A percentile compares a stretch with the other conserved stretches of the same genome.
These are phyloP conservation scores for Herpailurus yagouaroundi DNA, from an alignment of 2,113 vertebrate genomes.

Conservation along the genomic window DNA sequence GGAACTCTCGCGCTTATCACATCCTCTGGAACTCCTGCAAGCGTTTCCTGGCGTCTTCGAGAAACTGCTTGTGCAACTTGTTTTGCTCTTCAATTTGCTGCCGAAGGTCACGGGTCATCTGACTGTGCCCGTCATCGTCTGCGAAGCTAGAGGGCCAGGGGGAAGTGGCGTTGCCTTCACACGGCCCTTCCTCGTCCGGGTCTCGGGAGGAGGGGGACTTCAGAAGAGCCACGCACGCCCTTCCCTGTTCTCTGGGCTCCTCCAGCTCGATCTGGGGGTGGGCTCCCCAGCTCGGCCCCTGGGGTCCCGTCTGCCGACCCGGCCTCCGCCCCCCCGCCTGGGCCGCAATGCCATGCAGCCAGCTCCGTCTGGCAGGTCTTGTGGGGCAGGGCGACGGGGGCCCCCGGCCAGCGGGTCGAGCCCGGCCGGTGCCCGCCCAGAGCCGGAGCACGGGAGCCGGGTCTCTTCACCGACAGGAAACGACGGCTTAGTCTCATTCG, in stretches of 20 bases:
- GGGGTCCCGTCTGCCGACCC: background rate
- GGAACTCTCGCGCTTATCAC: background rate
- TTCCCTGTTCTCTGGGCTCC: background rate
- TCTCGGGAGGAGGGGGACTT: fast-evolving
- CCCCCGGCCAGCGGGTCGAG: fast-evolving
- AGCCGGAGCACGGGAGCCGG: fast-evolving
- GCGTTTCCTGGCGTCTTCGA: constrained; percentile 66
- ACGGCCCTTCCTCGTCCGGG: fast-evolving
- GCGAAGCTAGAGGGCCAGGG: fast-evolving
- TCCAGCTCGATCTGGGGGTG: background rate
- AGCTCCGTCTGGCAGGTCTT: fast-evolving
- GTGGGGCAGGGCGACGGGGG: fast-evolving
- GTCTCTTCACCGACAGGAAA: fast-evolving
- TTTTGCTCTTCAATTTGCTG: constrained; percentile 59
- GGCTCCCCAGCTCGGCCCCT: background rate
- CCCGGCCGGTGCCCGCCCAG: fast-evolving
- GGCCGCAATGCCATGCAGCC: fast-evolving
- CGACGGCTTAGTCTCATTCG: fast-evolving
- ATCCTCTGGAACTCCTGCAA: constrained; percentile 66
- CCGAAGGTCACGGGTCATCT: constrained; percentile 27
- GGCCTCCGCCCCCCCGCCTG: background rate
- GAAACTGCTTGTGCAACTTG: constrained; percentile 62
- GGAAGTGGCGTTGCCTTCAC: fast-evolving
- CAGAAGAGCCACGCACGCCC: background rate
- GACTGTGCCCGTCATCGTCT: background rate